Conservation (phyloP, 2,888 invertebrate species). For the Acanthosepion pharaonis region DNA sequence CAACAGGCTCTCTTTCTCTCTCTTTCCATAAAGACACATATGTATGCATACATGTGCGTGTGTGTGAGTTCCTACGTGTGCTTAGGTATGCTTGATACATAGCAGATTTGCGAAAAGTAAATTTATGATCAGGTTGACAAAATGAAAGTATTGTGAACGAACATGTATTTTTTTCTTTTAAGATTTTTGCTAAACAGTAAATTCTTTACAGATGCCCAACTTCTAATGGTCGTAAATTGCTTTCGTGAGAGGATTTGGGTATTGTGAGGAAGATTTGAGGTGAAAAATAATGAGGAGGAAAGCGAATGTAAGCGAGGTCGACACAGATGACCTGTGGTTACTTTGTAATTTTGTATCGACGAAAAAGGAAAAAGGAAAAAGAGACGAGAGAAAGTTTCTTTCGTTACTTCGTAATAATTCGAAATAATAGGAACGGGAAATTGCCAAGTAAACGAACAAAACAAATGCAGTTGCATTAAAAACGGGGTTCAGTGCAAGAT, state of each 20-base stretch:
- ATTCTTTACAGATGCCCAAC: not conserved
- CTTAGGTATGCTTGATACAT: not conserved
- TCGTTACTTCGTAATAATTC: not conserved
- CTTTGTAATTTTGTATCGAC: not conserved
- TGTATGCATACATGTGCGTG: not conserved
- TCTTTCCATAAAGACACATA: not conserved
- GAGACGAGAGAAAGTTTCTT: not conserved
- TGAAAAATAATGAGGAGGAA: not conserved
- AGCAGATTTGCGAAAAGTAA: not conserved
- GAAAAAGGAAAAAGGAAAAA: not conserved
- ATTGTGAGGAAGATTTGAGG: not conserved
- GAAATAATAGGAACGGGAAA: not conserved
- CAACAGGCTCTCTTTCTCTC: not conserved
- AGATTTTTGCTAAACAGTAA: not conserved
- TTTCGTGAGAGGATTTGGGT: not conserved
- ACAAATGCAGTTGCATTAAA: not conserved
- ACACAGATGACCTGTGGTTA: not conserved
- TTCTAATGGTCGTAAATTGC: not conserved
- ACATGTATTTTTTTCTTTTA: not conserved
- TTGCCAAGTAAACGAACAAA: not conserved
- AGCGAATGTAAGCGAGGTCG: not conserved
- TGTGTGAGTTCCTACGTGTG: not conserved
- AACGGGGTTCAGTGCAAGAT: not conserved
- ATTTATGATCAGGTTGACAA: not conserved
- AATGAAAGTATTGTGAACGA: not conserved